These are phyloP conservation scores for Gallinago paraguaiae DNA, from an alignment of 2,113 vertebrate genomes.

Conservation along the genomic window DNA sequence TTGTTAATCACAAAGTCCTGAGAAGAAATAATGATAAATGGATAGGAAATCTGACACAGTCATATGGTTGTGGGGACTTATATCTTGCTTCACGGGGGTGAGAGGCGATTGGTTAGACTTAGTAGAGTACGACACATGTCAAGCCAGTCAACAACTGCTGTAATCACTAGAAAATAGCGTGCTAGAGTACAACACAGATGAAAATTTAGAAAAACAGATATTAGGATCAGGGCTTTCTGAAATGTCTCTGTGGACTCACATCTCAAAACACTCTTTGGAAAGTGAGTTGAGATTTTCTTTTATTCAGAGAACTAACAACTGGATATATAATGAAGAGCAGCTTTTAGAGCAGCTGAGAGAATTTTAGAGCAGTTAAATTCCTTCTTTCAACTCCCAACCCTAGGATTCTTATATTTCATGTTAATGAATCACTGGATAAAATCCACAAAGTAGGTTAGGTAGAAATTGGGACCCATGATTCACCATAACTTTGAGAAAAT, in stretches of 20 bases:
- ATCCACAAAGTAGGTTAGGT: not conserved
- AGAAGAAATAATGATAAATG: not conserved
- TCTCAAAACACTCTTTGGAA: not conserved
- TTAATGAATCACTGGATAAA: not conserved
- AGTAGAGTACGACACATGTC: rapidly evolving
- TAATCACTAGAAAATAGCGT: not conserved
- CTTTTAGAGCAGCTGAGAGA: not conserved
- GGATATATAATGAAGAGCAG: not conserved
- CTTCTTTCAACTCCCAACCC: not conserved
- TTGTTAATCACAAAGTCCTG: not conserved
- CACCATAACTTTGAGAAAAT: not conserved
- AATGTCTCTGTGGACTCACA: not conserved
- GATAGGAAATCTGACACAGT: not conserved
- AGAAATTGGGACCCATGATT: not conserved
- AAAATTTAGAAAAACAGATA: not conserved
- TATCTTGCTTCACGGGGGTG: not conserved
- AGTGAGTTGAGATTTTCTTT: not conserved
- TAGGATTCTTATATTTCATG: not conserved
- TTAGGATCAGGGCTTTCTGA: not conserved
- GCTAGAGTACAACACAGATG: not conserved
- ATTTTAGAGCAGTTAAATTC: not conserved
- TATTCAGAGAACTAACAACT: not conserved
- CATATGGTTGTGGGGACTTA: not conserved
- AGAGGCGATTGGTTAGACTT: not conserved
- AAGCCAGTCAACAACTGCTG: not conserved